phyloP scores from a whole-genome alignment of 2,113 vertebrate genomes.

The Erythrocercus mccallii region DNA sequence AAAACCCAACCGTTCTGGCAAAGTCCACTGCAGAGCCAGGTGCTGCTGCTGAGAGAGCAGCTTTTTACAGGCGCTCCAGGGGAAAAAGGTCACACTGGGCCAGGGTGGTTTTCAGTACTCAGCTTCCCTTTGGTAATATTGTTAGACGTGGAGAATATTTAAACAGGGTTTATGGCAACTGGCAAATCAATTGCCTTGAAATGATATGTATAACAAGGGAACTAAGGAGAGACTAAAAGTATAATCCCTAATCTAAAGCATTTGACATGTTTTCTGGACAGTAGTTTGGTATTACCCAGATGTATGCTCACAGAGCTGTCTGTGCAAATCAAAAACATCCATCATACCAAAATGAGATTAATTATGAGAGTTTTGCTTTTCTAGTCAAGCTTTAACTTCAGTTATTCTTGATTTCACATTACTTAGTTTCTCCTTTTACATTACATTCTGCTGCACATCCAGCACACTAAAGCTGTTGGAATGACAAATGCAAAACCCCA shows the following conservation, averaged over 20 bases:
- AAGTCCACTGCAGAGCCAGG: background rate
- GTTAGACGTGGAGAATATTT: conserved; percentile 31
- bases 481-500: fast-evolving
- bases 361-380: conserved; percentile 34
- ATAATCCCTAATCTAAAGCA: conserved; percentile 57
- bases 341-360: background rate
- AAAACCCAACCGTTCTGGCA: background rate
- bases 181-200: conserved; percentile 37
- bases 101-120: background rate
- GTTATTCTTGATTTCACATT: conserved; percentile 7
- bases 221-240: conserved; percentile 28
- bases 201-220: conserved; percentile 1
- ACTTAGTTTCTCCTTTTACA: conserved; percentile 1
- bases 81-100: background rate
- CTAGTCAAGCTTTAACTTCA: conserved; percentile 7
- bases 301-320: background rate
- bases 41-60: background rate
- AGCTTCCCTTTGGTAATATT: background rate
- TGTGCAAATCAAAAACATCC: conserved; percentile 36
- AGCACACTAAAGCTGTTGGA: background rate
- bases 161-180: conserved; percentile 30
- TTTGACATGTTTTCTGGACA: conserved; percentile 49
- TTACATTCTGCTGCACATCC: background rate
- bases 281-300: conserved; percentile 54
- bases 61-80: background rate